phyloP scores from a whole-genome alignment of 2,797 vertebrate genomes.

The Orestias chungarensis region DNA sequence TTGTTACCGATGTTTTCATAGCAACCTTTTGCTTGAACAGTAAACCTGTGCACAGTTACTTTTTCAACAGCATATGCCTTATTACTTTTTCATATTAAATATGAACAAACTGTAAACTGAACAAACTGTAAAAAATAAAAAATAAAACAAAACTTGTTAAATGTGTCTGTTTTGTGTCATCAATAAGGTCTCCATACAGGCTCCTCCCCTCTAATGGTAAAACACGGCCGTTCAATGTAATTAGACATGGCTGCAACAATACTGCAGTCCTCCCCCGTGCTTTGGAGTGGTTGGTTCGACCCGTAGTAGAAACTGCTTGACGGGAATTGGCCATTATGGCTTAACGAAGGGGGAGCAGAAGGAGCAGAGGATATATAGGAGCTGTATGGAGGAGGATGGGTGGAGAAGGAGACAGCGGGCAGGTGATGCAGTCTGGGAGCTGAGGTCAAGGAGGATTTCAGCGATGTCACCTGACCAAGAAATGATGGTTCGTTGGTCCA shows the following conservation, averaged over 20 bases:
- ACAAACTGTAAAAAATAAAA: neutral
- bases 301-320: conserved; percentile 52
- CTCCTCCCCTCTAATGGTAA: conserved; percentile 68
- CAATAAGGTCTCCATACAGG: conserved; percentile 73
- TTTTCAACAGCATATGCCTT: no score
- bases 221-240: conserved; percentile 65
- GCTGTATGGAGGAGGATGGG: conserved; percentile 42
- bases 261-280: conserved; percentile 57
- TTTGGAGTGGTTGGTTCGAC: conserved; percentile 50
- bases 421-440: conserved; percentile 67
- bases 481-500: conserved; percentile 64
- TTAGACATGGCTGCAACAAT: conserved; percentile 37
- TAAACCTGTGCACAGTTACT: neutral
- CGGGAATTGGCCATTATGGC: conserved; percentile 58
- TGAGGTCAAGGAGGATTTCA: conserved; percentile 52
- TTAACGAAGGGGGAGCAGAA: conserved; percentile 29
- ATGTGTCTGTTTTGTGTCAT: neutral
- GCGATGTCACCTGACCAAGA: conserved; percentile 63
- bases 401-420: conserved; percentile 46
- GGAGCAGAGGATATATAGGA: conserved; percentile 54
- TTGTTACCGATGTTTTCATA: neutral
- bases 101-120: no score
- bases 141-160: neutral
- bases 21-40: neutral
- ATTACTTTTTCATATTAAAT: no score